phyloP scores from a whole-genome alignment of 2,888 invertebrate genomes.

The Synergus japonicus region DNA sequence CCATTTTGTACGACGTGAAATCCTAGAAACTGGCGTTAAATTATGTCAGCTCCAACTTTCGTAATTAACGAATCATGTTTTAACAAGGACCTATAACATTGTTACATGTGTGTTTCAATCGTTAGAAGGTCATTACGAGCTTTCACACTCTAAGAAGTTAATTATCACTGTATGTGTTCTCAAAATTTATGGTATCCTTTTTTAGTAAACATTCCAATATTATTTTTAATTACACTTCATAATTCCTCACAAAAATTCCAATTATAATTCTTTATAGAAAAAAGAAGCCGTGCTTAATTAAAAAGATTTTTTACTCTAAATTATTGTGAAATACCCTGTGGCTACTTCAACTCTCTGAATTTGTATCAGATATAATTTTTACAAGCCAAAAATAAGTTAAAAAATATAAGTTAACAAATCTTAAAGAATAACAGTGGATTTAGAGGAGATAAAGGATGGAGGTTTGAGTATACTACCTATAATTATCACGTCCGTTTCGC shows the following conservation, averaged over 20 bases:
- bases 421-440: not conserved
- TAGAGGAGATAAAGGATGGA: constrained; percentile 16
- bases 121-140: not conserved
- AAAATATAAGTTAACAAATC: not conserved
- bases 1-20: constrained; percentile 6
- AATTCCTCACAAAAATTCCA: not conserved
- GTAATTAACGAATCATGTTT: constrained; percentile 26
- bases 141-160: not conserved
- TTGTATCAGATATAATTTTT: too few relatives aligned
- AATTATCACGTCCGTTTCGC: constrained; percentile 65
- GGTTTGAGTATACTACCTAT: constrained; percentile 52
- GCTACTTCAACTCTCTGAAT: too few relatives aligned
- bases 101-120: not conserved
- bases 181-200: not conserved
- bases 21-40: constrained; percentile 15
- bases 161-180: not conserved
- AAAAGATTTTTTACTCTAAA: not conserved
- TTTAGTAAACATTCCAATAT: not conserved
- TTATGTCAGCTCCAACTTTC: constrained; percentile 23
- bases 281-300: not conserved
- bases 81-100: constrained; percentile 10
- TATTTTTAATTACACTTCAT: not conserved
- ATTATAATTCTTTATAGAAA: not conserved
- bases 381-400: too few relatives aligned
- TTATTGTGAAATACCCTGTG: not conserved